These are phyloP conservation scores for Macaca mulatta DNA, from an alignment of 2,113 vertebrate species.

Conservation along the genomic window DNA sequence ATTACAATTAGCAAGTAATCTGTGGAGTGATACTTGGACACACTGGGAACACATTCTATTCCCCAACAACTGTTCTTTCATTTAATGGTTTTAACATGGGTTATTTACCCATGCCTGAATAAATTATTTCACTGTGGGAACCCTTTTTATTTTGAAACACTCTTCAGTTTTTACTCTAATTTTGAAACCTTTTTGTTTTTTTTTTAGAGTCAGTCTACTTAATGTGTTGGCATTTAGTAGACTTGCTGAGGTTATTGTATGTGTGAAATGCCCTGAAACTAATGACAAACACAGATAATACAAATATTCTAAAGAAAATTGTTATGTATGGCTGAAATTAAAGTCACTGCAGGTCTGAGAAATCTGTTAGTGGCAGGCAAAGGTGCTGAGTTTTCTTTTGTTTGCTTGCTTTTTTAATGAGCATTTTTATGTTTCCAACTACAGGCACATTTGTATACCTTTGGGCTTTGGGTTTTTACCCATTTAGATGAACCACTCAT, in stretches of 20 bases:
- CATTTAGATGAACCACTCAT: background rate
- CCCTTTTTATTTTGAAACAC: background rate
- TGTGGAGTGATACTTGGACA: background rate
- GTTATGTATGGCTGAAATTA: background rate
- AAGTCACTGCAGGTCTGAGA: background rate
- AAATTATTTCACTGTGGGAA: background rate
- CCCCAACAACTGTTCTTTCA: background rate
- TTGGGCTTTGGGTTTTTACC: slow-evolving; percentile 1
- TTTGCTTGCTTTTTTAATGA: background rate
- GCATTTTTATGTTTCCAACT: background rate
- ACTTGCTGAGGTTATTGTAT: background rate
- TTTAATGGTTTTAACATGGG: background rate
- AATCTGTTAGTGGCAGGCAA: background rate
- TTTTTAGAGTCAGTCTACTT: background rate
- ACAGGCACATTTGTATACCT: background rate
- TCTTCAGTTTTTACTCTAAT: background rate
- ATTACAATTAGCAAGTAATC: background rate
- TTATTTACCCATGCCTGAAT: background rate
- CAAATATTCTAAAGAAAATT: background rate
- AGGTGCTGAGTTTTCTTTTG: background rate
- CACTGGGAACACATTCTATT: background rate
- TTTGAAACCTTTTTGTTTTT: no score
- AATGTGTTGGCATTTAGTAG: background rate
- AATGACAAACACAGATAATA: background rate
- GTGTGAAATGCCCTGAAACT: background rate